Percentiles rank a stretch among this genome's conserved stretches.
Conservation (phyloP, 2,888 invertebrate genomes). For the Pyrocoelia pectoralis region DNA sequence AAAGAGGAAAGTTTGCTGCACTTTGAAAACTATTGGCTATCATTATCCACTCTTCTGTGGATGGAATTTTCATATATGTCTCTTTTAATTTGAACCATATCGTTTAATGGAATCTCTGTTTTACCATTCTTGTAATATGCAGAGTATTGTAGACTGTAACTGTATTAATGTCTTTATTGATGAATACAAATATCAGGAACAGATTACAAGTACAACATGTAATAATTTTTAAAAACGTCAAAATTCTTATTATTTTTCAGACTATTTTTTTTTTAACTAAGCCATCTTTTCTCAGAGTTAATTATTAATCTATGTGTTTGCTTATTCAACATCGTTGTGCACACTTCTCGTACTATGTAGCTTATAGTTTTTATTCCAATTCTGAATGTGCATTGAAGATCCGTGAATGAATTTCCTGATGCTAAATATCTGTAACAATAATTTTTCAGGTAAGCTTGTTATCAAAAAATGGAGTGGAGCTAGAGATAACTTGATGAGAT, state of each 20-base stretch:
- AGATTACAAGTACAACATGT: too few species aligned
- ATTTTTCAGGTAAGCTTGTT: not conserved
- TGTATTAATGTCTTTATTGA: too few species aligned
- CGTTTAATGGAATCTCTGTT: too few species aligned
- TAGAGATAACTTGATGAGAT: conserved; percentile 5
- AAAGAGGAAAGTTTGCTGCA: conserved; percentile 35
- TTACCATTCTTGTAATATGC: too few species aligned
- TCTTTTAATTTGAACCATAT: conserved; percentile 27
- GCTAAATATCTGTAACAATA: conserved; percentile 40
- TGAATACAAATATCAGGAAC: too few species aligned
- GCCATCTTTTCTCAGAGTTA: too few species aligned
- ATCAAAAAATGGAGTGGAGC: not conserved
- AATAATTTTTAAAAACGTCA: too few species aligned
- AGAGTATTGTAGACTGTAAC: too few species aligned
- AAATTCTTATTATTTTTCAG: too few species aligned
- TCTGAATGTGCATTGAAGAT: conserved; percentile 44
- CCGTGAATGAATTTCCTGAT: conserved; percentile 41
- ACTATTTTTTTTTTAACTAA: too few species aligned
- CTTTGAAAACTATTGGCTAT: conserved; percentile 38
- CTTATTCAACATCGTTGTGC: too few species aligned
- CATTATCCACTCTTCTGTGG: conserved; percentile 33
- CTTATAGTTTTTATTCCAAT: conserved; percentile 43
- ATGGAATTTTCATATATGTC: conserved; percentile 40
- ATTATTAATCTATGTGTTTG: too few species aligned
- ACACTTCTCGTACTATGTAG: conserved; percentile 40